Evolutionary conservation across 37 sponge, comb jelly and placozoan species (phyloP).

Genomic region (Cladorhizidae sp.): DNA sequence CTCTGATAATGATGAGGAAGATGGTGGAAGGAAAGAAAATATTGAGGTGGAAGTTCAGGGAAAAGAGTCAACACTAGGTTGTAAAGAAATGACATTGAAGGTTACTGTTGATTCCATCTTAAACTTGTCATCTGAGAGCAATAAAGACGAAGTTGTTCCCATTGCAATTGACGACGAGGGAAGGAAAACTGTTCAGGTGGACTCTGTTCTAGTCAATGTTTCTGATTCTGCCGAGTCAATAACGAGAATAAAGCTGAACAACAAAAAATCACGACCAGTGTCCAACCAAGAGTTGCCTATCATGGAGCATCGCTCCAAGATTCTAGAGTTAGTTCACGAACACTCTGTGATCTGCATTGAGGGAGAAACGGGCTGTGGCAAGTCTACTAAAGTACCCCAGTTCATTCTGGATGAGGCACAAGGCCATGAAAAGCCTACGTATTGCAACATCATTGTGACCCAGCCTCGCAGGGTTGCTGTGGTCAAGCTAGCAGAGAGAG

Average conservation of each 20-base stretch:
- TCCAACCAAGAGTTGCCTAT: constrained; percentile 33
- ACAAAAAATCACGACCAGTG: background rate
- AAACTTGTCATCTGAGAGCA: background rate
- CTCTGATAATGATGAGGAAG: too few species aligned
- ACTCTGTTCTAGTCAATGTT: background rate
- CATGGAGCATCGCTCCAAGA: constrained; percentile 52
- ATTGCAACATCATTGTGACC: constrained; percentile 57
- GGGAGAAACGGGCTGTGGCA: constrained; percentile 83
- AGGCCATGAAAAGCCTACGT: background rate
- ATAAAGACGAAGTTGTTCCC: background rate
- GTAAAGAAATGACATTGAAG: background rate
- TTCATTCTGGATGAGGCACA: constrained; percentile 66
- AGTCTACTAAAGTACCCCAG: constrained; percentile 79
- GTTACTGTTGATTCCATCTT: background rate
- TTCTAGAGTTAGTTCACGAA: constrained; percentile 36
- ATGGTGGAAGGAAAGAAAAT: too few species aligned
- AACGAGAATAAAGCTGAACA: background rate
- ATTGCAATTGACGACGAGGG: background rate
- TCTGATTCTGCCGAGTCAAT: background rate
- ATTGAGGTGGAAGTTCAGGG: too few species aligned
- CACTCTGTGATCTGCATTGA: constrained; percentile 66
- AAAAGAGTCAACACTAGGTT: background rate
- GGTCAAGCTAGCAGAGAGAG: constrained; percentile 61
- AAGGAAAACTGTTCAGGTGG: background rate
- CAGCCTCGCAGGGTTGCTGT: constrained; percentile 82